A percentile compares a stretch with the other conserved stretches of the same genome.
Evolutionary conservation across 2,888 invertebrate species (phyloP).

Genomic region (Hirtodrosophila alboralis): DNA sequence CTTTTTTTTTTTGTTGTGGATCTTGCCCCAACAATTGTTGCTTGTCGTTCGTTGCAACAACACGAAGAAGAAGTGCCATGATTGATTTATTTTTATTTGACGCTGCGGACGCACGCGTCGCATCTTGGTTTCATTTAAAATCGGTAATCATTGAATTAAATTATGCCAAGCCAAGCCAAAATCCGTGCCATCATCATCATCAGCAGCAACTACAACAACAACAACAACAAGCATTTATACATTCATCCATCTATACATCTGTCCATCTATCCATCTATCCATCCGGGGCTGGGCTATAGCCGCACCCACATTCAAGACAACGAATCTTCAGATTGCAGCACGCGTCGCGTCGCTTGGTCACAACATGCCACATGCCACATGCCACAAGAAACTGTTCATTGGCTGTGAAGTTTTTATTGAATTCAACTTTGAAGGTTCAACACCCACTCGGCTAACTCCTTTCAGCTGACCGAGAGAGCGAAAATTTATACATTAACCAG

Average conservation of each 20-base stretch:
- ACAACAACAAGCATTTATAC: constrained; percentile 20
- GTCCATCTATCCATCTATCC: constrained; percentile 30
- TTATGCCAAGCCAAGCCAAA: constrained; percentile 62
- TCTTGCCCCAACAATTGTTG: constrained; percentile 13
- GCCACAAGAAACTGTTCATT: constrained; percentile 66
- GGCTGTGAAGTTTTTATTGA: constrained; percentile 76
- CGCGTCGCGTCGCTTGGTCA: constrained; percentile 38
- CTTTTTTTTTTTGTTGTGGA: constrained; percentile 3
- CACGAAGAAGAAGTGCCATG: constrained; percentile 62
- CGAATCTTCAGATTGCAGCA: constrained; percentile 56
- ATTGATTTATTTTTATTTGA: constrained; percentile 81
- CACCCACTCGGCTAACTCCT: constrained; percentile 48
- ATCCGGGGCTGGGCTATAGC: constrained; percentile 59
- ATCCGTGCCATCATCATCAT: constrained; percentile 32
- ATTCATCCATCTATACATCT: constrained; percentile 32
- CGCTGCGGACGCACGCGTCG: constrained; percentile 62
- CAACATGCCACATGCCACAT: constrained; percentile 66
- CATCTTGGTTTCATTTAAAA: constrained; percentile 69
- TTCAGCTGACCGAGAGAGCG: too few relatives aligned
- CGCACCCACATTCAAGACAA: constrained; percentile 73
- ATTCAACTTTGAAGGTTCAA: constrained; percentile 57
- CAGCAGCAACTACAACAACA: constrained; percentile 30
- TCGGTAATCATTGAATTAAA: constrained; percentile 81
- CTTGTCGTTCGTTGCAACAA: constrained; percentile 25
- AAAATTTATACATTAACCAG: too few relatives aligned